Evolutionary conservation across 2,888 invertebrate species (phyloP).

Genomic region (Smittia sp.): DNA sequence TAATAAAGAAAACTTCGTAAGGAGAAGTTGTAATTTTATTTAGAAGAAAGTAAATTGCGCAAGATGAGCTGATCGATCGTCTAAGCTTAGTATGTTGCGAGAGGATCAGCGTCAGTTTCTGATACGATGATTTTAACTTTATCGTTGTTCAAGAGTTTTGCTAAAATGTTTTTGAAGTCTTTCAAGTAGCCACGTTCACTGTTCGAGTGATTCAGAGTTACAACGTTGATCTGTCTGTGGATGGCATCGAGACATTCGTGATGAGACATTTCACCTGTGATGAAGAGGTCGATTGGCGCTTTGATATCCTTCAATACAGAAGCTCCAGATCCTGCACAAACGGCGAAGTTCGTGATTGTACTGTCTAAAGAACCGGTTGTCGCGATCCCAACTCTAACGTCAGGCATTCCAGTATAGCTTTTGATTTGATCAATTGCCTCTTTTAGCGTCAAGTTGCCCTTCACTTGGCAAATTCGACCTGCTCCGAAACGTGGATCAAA

Average conservation of each 20-base stretch:
- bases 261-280: conserved; percentile 94
- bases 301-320: conserved; percentile 68
- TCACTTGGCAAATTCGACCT: conserved; percentile 60
- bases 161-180: conserved; percentile 57
- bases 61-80: no score
- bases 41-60: neutral
- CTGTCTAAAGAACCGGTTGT: conserved; percentile 52
- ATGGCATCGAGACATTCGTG: conserved; percentile 87
- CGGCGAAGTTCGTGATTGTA: conserved; percentile 63
- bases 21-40: neutral
- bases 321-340: conserved; percentile 88
- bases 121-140: conserved; percentile 9
- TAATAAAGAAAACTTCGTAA: neutral
- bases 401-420: conserved; percentile 62
- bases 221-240: conserved; percentile 73
- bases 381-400: conserved; percentile 72
- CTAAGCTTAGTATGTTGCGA: conserved; percentile 9
- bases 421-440: conserved; percentile 68
- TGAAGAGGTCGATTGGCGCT: conserved; percentile 68
- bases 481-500: conserved; percentile 52
- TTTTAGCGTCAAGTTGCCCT: conserved; percentile 56
- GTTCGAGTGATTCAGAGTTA: conserved; percentile 90
- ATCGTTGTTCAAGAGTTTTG: conserved; percentile 70
- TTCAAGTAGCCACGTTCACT: conserved; percentile 85
- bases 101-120: conserved; percentile 4